phyloP scores from a whole-genome alignment of 2,113 vertebrate genomes.

The Onychostruthus taczanowskii region DNA sequence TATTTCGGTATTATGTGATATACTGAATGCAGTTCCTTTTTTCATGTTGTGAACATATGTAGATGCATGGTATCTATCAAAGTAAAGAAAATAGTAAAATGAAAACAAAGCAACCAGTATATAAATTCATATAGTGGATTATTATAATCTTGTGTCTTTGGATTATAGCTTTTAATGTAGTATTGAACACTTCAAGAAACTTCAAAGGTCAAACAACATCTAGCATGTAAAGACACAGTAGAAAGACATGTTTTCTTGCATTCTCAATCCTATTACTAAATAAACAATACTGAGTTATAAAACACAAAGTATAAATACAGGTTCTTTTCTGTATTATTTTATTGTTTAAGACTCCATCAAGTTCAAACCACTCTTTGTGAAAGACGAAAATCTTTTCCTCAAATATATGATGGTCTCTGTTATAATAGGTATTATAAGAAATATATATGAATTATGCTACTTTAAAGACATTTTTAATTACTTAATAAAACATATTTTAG shows the following conservation, averaged over 20 bases:
- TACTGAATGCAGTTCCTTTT: neutral
- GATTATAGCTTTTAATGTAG: neutral
- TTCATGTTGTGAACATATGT: accelerated
- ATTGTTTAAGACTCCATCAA: neutral
- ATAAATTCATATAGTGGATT: neutral
- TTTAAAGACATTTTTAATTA: neutral
- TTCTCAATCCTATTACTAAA: neutral
- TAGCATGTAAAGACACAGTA: neutral
- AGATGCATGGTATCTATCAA: neutral
- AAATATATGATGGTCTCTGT: neutral
- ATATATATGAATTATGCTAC: neutral
- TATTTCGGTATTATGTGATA: neutral
- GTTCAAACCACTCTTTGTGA: neutral
- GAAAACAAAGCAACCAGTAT: neutral
- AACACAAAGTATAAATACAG: neutral
- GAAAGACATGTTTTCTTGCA: neutral
- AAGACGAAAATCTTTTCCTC: neutral
- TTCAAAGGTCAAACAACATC: neutral
- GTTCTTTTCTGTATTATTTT: neutral
- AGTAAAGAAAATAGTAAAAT: neutral
- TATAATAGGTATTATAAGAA: neutral
- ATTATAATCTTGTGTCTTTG: neutral
- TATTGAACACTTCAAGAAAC: neutral
- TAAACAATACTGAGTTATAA: neutral
- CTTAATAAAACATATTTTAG: neutral